A percentile compares a stretch with the other conserved stretches of the same genome.
These are phyloP conservation scores for Marronus borbonicus DNA, from an alignment of 2,888 invertebrate genomes.

Conservation along the genomic window DNA sequence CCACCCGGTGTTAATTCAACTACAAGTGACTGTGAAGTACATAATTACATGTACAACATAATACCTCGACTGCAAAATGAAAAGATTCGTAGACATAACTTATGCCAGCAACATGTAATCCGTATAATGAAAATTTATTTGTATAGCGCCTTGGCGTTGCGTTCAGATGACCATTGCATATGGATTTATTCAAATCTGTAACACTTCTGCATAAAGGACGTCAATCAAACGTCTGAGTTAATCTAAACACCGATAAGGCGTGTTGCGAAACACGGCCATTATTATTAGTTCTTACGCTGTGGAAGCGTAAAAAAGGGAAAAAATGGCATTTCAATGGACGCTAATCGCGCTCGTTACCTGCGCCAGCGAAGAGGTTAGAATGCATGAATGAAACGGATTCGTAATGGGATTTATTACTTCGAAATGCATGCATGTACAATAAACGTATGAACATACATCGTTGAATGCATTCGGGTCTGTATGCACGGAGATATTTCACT, in stretches of 20 bases:
- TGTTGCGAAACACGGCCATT: slow-evolving; percentile 24
- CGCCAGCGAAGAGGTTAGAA: slow-evolving; percentile 8
- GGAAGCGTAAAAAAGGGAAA: not conserved
- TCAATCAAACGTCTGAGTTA: slow-evolving; percentile 36
- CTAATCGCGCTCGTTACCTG: slow-evolving; percentile 21
- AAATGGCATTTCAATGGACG: slow-evolving; percentile 34
- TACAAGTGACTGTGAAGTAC: too few relatives aligned
- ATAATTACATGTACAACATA: not conserved
- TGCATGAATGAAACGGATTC: slow-evolving; percentile 34
- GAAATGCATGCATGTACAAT: not conserved
- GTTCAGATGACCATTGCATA: slow-evolving; percentile 28
- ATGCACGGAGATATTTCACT: not conserved
- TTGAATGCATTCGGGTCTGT: not conserved
- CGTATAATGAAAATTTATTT: slow-evolving; percentile 37
- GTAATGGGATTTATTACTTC: slow-evolving; percentile 11
- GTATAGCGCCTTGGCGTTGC: not conserved
- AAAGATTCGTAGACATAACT: not conserved
- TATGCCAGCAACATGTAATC: not conserved
- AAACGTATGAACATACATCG: not conserved
- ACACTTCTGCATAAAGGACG: slow-evolving; percentile 27
- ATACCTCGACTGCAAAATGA: not conserved
- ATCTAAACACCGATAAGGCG: slow-evolving; percentile 16
- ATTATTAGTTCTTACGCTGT: slow-evolving; percentile 13
- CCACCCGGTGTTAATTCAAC: too few relatives aligned
- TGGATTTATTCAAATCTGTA: slow-evolving; percentile 43